phyloP scores from a whole-genome alignment of 2,113 vertebrate species.

The Epinephelus lanceolatus region DNA sequence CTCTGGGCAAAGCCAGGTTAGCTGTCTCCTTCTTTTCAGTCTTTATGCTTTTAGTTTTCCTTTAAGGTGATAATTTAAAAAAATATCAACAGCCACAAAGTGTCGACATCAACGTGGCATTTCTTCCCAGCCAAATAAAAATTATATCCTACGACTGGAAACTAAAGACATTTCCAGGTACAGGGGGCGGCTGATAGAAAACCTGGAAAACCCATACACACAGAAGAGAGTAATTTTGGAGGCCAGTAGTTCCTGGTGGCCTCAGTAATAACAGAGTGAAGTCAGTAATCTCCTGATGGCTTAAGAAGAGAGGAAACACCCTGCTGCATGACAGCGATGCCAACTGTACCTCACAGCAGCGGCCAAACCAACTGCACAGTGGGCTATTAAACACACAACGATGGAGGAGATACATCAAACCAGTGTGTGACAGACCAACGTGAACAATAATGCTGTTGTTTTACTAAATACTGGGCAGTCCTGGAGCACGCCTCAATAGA shows the following conservation, averaged over 20 bases:
- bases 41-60: not conserved
- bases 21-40: not conserved
- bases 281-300: constrained; percentile 47
- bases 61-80: not conserved
- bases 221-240: constrained; percentile 21
- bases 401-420: constrained; percentile 29
- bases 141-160: not conserved
- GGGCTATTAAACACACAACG: constrained; percentile 5
- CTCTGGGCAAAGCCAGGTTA: not conserved
- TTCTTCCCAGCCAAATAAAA: not conserved
- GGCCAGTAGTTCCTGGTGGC: constrained; percentile 39
- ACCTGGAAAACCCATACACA: constrained; percentile 28
- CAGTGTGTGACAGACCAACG: constrained; percentile 1
- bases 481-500: constrained; percentile 31
- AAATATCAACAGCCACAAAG: not conserved
- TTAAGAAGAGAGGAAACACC: constrained; percentile 70
- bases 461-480: constrained; percentile 31
- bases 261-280: constrained; percentile 61
- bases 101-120: not conserved
- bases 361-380: constrained; percentile 44
- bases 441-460: constrained; percentile 35
- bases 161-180: constrained; percentile 20
- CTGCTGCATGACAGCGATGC: constrained; percentile 39
- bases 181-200: not conserved
- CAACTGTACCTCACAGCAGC: constrained; percentile 39